A percentile compares a stretch with the other conserved stretches of the same genome.
These are phyloP conservation scores for Leucophenga montana DNA, from an alignment of 2,888 invertebrate species.

Conservation along the genomic window DNA sequence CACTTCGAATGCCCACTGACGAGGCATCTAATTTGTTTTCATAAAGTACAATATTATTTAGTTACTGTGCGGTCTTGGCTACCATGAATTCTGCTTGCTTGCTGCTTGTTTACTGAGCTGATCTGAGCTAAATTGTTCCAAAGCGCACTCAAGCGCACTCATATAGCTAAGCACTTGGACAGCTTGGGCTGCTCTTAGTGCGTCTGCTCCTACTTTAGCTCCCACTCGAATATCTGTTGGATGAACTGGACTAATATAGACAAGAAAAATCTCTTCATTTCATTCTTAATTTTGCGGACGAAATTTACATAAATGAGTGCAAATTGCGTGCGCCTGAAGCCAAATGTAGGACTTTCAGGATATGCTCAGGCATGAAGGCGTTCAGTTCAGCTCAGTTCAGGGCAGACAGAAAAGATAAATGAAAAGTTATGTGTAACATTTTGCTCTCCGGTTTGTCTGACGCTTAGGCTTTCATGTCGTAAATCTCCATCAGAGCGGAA, in stretches of 20 bases:
- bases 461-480: conserved; percentile 58
- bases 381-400: no score
- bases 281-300: conserved; percentile 55
- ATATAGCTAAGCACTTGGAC: background rate
- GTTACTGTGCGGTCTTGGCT: background rate
- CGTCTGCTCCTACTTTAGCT: background rate
- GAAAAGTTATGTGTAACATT: conserved; percentile 43
- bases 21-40: conserved; percentile 49
- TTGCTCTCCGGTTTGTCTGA: conserved; percentile 36
- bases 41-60: conserved; percentile 37
- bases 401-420: conserved; percentile 8
- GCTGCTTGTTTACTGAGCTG: background rate
- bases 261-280: conserved; percentile 63
- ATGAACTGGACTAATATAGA: conserved; percentile 53
- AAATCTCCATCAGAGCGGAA: conserved; percentile 68
- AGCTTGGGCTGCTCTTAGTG: background rate
- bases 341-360: conserved; percentile 1
- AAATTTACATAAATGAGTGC: conserved; percentile 60
- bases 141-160: background rate
- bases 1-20: conserved; percentile 33
- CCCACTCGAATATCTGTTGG: conserved; percentile 24
- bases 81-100: conserved; percentile 8
- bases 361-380: no score
- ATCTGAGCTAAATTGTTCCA: background rate
- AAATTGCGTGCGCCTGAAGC: conserved; percentile 12